Evolutionary conservation across 2,888 invertebrate species (phyloP).

Genomic region (Caenorhabditis drosophilae): DNA sequence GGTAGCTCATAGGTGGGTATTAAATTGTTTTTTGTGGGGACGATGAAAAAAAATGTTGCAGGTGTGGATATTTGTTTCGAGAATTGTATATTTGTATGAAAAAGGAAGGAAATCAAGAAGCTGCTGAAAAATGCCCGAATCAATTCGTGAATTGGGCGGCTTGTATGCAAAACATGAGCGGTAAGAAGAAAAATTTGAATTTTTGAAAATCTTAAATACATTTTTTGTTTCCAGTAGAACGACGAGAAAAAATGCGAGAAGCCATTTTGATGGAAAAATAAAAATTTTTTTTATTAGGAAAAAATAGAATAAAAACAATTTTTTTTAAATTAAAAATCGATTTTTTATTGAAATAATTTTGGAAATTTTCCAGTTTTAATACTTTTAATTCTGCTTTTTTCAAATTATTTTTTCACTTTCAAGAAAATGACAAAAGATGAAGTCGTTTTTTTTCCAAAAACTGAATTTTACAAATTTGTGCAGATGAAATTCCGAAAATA

Average conservation of each 20-base stretch:
- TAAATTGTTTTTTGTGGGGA: background rate
- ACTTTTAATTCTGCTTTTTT: background rate
- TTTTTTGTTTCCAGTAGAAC: constrained; percentile 32
- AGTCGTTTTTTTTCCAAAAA: constrained; percentile 10
- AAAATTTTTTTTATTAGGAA: constrained; percentile 5
- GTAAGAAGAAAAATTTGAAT: constrained; percentile 10
- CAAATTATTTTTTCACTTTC: constrained; percentile 5
- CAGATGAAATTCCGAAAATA: constrained; percentile 21
- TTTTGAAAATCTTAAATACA: background rate
- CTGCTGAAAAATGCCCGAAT: constrained; percentile 40
- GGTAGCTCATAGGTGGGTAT: constrained; percentile 36
- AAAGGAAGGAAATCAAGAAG: constrained; percentile 35
- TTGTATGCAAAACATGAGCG: constrained; percentile 51
- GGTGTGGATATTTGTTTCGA: constrained; percentile 46
- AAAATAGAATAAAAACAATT: too few relatives aligned
- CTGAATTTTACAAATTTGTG: constrained; percentile 22
- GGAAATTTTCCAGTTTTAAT: background rate
- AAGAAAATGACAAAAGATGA: constrained; percentile 28
- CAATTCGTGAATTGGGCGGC: constrained; percentile 51
- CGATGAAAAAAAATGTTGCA: constrained; percentile 7
- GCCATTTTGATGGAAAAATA: constrained; percentile 26
- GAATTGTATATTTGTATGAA: constrained; percentile 48
- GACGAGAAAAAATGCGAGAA: constrained; percentile 39
- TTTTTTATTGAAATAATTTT: background rate
- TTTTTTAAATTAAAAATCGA: background rate